These are phyloP conservation scores for Pontoporia blainvillei DNA, from an alignment of 2,113 vertebrate species.

Conservation along the genomic window DNA sequence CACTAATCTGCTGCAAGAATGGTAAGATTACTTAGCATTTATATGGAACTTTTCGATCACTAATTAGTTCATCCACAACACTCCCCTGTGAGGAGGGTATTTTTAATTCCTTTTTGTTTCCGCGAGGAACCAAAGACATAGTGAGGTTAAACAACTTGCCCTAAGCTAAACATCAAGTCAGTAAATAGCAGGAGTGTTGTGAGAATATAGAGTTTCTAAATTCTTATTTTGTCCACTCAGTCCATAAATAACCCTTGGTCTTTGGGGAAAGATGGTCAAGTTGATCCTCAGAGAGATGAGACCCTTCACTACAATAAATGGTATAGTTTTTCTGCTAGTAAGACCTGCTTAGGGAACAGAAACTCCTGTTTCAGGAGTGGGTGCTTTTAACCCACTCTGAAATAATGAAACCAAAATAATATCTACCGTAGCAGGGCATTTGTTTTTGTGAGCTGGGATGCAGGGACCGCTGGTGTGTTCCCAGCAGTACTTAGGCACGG, in stretches of 20 bases:
- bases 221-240: background rate
- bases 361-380: background rate
- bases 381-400: background rate
- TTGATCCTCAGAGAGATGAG: background rate
- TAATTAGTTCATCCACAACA: slow-evolving; percentile 46
- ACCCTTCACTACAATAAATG: background rate
- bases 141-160: slow-evolving; percentile 12
- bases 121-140: slow-evolving; percentile 22
- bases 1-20: background rate
- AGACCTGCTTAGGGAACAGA: background rate
- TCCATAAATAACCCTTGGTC: background rate
- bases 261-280: background rate
- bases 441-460: background rate
- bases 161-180: slow-evolving; percentile 29
- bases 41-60: slow-evolving; percentile 33
- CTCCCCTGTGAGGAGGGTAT: background rate
- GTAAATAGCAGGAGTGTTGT: background rate
- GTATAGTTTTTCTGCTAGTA: background rate
- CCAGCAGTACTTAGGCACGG: background rate
- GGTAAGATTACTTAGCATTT: slow-evolving; percentile 52
- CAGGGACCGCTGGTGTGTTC: background rate
- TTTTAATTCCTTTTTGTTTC: slow-evolving; percentile 53
- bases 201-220: background rate
- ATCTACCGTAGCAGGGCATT: background rate
- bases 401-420: background rate